Evolutionary conservation across 2,113 vertebrate species (phyloP), one percentile per base, ranked within the genome.

Genomic region (Cricetomys ansorgei): DNA sequence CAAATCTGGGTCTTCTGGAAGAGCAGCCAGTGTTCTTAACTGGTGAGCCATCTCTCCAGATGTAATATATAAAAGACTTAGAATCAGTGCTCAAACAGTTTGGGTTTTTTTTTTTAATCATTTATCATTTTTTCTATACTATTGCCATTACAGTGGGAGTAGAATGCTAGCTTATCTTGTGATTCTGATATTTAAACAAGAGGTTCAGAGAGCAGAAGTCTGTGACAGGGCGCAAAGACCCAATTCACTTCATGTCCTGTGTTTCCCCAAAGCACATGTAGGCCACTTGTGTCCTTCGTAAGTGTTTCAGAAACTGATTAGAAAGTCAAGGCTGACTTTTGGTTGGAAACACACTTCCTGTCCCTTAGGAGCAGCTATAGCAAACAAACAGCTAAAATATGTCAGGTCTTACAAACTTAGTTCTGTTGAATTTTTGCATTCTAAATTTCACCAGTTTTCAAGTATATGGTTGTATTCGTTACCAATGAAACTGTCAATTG

Each of bases 261-360:
- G 80, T 97, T 96, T 81, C 19, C 25, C 62, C 31, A 69, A 96
- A 96, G 43, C 79, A 0, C 7, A 6, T 96, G n/a, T 4, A 31
- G 53, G 88, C 91, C 45, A 19, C 27, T 45, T 88, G 64, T 50
- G 0, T 95, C 91, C 79, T 88, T 81, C 77, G 95, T 67, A 91
- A 2, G 1, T 40, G 88, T 96, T 97, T 69, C 0, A 6, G 83
- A 70, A 97, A 95, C 86, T 79, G 81, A 67, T 86, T 65, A 86
- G 21, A 96, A 95, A 93, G 75, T 15, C 40, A 95, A 96, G 17
- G 9, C 90, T 75, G 23, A 73, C 53, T 87, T 97, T 29, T 94
- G 69, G 43, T 89, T 67, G 23, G 27, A 94, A 72, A 96, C 50
- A 96, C 40, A 89, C 62, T 89, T 72, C 40, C 34, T 94, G 67